Conservation (phyloP, 2,888 invertebrate genomes). For the Amblyjoppa proteus region DNA sequence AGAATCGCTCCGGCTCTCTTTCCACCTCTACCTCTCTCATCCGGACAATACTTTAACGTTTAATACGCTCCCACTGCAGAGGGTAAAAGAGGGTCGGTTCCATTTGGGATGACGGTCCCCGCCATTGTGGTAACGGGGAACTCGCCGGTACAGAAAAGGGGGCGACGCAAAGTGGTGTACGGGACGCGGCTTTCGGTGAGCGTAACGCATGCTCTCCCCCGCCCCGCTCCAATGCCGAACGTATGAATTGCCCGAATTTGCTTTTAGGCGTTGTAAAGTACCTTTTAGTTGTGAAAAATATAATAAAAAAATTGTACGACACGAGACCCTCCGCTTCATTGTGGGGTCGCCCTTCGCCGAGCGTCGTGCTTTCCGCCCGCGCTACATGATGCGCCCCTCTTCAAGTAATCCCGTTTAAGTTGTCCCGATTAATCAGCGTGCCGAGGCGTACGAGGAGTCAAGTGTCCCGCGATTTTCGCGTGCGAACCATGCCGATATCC, state of each 20-base stretch:
- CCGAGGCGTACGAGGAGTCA: conserved; percentile 43
- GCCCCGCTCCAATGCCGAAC: conserved; percentile 59
- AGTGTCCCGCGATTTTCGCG: conserved; percentile 31
- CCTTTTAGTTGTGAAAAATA: conserved; percentile 68
- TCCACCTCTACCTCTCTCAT: conserved; percentile 26
- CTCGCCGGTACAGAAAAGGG: conserved; percentile 60
- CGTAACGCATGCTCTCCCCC: conserved; percentile 51
- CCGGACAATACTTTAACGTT: conserved; percentile 69
- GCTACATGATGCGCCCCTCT: conserved; percentile 36
- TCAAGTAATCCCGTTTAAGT: conserved; percentile 50
- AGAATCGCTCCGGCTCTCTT: conserved; percentile 39
- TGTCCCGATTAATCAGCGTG: conserved; percentile 62
- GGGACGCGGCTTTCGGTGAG: conserved; percentile 35
- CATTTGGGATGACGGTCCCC: conserved; percentile 59
- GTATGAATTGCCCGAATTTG: conserved; percentile 67
- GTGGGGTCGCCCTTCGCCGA: not conserved
- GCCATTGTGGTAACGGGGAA: conserved; percentile 65
- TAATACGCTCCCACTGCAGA: conserved; percentile 63
- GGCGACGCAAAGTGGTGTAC: conserved; percentile 65
- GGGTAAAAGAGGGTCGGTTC: conserved; percentile 53
- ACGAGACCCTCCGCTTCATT: conserved; percentile 24
- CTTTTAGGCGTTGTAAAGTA: conserved; percentile 69
- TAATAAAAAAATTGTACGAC: conserved; percentile 60
- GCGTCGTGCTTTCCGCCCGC: conserved; percentile 20
- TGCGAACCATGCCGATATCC: not conserved